Base-by-base conservation (phyloP, 2,797 vertebrate genomes). In the Hemitrygon akajei region DNA sequence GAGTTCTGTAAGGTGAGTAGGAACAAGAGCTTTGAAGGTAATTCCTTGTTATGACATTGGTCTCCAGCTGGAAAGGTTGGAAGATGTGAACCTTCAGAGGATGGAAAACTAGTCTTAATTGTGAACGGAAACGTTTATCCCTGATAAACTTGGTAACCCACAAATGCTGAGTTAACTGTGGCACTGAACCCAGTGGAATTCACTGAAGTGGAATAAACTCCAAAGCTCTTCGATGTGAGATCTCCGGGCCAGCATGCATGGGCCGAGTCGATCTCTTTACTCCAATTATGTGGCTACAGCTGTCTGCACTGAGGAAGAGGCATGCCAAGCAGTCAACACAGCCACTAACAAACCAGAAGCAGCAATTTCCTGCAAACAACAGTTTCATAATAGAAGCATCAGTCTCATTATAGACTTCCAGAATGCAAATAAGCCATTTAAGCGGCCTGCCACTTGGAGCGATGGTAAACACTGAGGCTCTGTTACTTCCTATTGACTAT, bases 341-440 rank as follows among this genome's bases (percentile, higher is more conserved):
- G 60, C 37, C 7, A n/a, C 86, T 22, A 89, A 89, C 63, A 69
- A 69, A 89, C 69, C 86, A 89, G 18, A 69, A 22, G 86, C 86
- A 69, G n/a, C n/a, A 89, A 89, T n/a, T 37, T 69, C 86, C 30
- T 34, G 58, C 7, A 37, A 34, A 89, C 60, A 89, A 40, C 86
- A 89, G 86, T 20, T 11, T 89, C 47, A 27, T 86, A 63, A 86
- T 86, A 58, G 14, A 58, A 84, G 9, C 9, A 34, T 34, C n/a
- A 69, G 63, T 69, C 34, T 66, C 63, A 69, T 69, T 69, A 37
- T 20, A 69, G 63, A 69, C n/a, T 89, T 89, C 86, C 63, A 89
- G 60, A 89, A 89, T 89, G 86, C 63, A 89, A 89, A 89, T 89
- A 30, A 69, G 82, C 82, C 11, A 86, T n/a, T 63, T 56, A 86